Evolutionary conservation across 2,888 invertebrate genomes (phyloP), one percentile per base, ranked within the genome.

Genomic region (Cephus spinipes): DNA sequence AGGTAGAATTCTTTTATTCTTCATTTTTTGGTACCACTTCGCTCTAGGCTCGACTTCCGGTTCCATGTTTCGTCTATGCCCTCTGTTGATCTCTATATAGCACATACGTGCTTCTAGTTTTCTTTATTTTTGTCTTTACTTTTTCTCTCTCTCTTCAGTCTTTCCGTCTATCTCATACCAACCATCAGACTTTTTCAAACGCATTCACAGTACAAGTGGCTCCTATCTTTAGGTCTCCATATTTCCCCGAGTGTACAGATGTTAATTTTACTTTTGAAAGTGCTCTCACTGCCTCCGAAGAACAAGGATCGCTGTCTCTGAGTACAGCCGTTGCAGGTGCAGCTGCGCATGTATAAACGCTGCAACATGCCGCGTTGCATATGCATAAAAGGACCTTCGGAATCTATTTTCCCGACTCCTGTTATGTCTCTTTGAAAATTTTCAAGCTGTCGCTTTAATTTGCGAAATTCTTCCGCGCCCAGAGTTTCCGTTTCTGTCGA

Each of bases 351-450:
- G 78, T 74, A 80, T 80, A 80, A 76, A 73, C 77, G 79, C 75
- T 76, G 78, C 78, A 74, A 76, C 80, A 78, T 78, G 76, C 80
- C 74, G 80, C 75, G 76, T 74, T 80, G 80, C 80, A 80, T 80
- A 80, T 80, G 80, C 80, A 80, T 80, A 80, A 78, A 78, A 78
- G 55, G 31, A 23, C 71, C 12, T 30, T 33, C 12, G 15, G 71
- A 33, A 71, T 71, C 31, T 23, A 71, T 71, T 71, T 23, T 31
- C 31, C 32, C 31, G 12, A 12, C 12, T 30, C 0, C 32, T 71
- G 32, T 71, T 33, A 31, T 71, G 30, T 30, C 71, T 71, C 71
- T 71, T 71, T 31, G 71, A 71, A 30, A 71, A 71, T 71, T 12
- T 12, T 15, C 71, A 31, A 33, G 31, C 31, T 23, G 71, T 30